Conservation (phyloP, 2,113 vertebrate genomes). For the Apteryx mantelli region DNA sequence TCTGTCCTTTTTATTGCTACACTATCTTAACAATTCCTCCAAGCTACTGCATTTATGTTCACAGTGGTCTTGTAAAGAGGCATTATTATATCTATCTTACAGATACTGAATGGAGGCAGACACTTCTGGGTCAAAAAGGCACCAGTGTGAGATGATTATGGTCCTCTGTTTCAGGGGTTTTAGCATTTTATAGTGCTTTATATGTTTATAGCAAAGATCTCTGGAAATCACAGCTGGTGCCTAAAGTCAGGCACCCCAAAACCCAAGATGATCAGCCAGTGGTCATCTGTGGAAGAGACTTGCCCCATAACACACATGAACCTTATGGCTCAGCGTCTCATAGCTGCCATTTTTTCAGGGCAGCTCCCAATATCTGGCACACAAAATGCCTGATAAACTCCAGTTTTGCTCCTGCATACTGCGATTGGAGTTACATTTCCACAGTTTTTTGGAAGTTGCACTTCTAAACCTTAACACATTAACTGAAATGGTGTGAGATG, state of each 20-base stretch:
- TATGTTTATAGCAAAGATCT: background rate
- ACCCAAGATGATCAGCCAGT: background rate
- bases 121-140: background rate
- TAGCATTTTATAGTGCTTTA: background rate
- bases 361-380: background rate
- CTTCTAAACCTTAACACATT: background rate
- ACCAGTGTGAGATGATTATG: background rate
- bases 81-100: background rate
- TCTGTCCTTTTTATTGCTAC: background rate
- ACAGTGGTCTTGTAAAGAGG: background rate
- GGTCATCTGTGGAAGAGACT: background rate
- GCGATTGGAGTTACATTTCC: background rate
- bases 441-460: background rate
- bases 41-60: background rate
- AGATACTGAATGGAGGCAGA: background rate
- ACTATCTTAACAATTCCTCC: background rate
- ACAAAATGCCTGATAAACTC: background rate
- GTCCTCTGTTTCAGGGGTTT: background rate
- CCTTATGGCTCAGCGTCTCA: background rate
- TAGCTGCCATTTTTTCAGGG: background rate
- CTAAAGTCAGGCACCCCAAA: background rate
- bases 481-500: background rate
- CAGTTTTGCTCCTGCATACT: background rate
- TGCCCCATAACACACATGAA: background rate
- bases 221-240: background rate